phyloP scores from a whole-genome alignment of 1,140 invertebrate species.

The Solenopsis invicta region DNA sequence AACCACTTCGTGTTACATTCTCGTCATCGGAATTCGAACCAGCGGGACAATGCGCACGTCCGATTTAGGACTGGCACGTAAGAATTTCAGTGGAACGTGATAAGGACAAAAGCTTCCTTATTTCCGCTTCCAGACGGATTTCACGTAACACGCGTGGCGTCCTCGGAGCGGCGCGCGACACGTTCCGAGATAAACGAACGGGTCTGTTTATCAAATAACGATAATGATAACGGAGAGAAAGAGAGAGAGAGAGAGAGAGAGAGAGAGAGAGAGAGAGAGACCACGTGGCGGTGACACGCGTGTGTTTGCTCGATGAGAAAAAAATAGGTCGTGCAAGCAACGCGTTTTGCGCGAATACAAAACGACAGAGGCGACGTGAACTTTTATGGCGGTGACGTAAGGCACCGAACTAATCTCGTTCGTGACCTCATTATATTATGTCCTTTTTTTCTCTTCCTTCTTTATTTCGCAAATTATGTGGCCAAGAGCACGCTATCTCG shows the following conservation, averaged over 20 bases:
- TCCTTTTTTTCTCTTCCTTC: neutral
- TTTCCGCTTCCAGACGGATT: neutral
- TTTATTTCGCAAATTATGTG: slow-evolving; percentile 12
- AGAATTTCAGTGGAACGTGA: neutral
- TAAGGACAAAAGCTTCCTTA: neutral
- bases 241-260: too few species aligned
- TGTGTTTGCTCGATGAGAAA: slow-evolving; percentile 10
- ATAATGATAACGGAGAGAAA: neutral
- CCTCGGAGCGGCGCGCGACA: too few species aligned
- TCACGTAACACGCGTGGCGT: neutral
- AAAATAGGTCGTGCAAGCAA: slow-evolving; percentile 22
- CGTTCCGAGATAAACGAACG: neutral
- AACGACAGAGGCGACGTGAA: slow-evolving; percentile 43
- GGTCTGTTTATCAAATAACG: neutral
- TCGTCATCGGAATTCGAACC: slow-evolving; percentile 59
- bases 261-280: too few species aligned
- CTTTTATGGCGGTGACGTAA: slow-evolving; percentile 59
- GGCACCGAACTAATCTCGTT: slow-evolving; percentile 63
- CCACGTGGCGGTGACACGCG: neutral
- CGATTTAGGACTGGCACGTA: neutral
- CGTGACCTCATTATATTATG: slow-evolving; percentile 54
- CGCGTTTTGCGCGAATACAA: neutral
- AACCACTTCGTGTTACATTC: slow-evolving; percentile 65
- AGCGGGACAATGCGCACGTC: slow-evolving; percentile 23
- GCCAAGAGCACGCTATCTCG: slow-evolving; percentile 6